Evolutionary conservation across 2,888 invertebrate genomes (phyloP).

Genomic region (Amaurobius ferox): DNA sequence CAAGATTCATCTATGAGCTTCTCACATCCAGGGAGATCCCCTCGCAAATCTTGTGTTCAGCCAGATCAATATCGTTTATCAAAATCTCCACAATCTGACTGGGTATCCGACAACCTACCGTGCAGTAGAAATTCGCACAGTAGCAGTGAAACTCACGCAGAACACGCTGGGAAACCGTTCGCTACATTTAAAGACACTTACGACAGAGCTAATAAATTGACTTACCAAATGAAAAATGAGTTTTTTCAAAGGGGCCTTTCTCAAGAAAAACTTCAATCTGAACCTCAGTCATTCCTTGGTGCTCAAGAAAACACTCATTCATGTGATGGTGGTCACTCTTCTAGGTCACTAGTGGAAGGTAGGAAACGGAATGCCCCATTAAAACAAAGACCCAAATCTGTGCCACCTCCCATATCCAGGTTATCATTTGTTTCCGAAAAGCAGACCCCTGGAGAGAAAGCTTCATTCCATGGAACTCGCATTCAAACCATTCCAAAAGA

Average conservation of each 20-base stretch:
- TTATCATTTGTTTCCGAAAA: slow-evolving; percentile 14
- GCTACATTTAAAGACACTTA: slow-evolving; percentile 49
- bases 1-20: slow-evolving; percentile 5
- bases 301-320: not conserved
- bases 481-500: slow-evolving; percentile 13
- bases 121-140: no score
- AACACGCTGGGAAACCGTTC: slow-evolving; percentile 17
- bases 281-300: not conserved
- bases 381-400: slow-evolving; percentile 59
- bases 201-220: slow-evolving; percentile 41
- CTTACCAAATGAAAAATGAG: slow-evolving; percentile 54
- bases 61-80: slow-evolving; percentile 1
- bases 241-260: slow-evolving; percentile 48
- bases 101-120: not conserved
- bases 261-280: slow-evolving; percentile 7
- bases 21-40: not conserved
- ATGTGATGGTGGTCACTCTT: slow-evolving; percentile 10
- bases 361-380: slow-evolving; percentile 22
- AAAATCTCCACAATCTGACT: slow-evolving; percentile 1
- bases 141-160: not conserved
- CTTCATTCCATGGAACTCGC: not conserved
- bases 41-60: not conserved
- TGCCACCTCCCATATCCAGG: slow-evolving; percentile 60
- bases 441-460: not conserved
- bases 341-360: slow-evolving; percentile 22